Evolutionary conservation across 2,888 invertebrate species (phyloP), one percentile per base, ranked within the genome.

Genomic region (Drosophila prostipennis): DNA sequence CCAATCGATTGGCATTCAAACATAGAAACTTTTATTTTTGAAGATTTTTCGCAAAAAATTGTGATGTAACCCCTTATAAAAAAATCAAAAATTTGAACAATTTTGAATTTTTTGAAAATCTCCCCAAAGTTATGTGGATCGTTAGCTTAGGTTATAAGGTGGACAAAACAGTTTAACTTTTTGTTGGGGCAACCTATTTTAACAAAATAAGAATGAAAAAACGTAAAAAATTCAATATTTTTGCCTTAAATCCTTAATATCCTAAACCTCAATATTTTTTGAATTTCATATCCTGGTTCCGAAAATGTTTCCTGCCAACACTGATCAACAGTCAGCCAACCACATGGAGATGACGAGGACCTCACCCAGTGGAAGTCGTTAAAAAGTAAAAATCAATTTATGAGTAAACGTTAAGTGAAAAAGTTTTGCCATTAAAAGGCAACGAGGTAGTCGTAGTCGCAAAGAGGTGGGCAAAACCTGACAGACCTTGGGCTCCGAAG

Each of bases 341-440:
- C 53, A 65, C 67, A 68, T 46, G 57, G 32, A 37, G 26, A 34
- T 29, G 29, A 29, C 29, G 29, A 45, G 45, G n/a, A 36, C 52
- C 42, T 63, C 40, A 61, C 51, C 77, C 65, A 34, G 37, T 43
- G 19, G 16, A 82, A 84, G 75, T 84, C 87, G 87, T 84, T 84
- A 84, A 89, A 89, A 87, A 87, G 89, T 89, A 89, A 84, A 89
- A 84, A 84, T 84, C 89, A 84, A 84, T 84, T 84, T 89, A 84
- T 84, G 87, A 87, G 89, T 80, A 77, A 71, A 84, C 74, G 84
- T 84, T 84, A 84, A 84, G 83, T 84, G 83, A 84, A 84, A 84
- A 84, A 84, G 74, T 84, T 84, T 87, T 75, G 74, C 83, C 83
- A 89, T 84, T 84, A 84, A 83, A 79, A 69, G 57, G 72, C 56